A percentile compares a stretch with the other conserved stretches of the same genome.
phyloP scores from a whole-genome alignment of 2,888 invertebrate species.

The Drosophila pegasa region DNA sequence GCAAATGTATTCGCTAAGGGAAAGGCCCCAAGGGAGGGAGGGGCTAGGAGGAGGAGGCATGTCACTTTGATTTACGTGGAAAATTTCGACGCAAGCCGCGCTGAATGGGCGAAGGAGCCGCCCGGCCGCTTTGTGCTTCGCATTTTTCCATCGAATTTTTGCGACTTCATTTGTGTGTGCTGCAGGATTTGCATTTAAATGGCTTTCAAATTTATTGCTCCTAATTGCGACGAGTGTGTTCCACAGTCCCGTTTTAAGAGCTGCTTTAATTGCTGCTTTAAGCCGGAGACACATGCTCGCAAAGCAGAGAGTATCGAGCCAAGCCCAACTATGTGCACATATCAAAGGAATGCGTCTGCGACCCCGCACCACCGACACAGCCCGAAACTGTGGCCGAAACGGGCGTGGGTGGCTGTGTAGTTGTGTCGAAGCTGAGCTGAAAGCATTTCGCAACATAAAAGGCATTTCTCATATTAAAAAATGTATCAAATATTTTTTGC shows the following conservation, averaged over 20 bases:
- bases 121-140: constrained; percentile 25
- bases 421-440: constrained; percentile 24
- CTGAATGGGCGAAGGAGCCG: constrained; percentile 19
- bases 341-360: constrained; percentile 61
- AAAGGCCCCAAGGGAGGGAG: constrained; percentile 14
- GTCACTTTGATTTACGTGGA: constrained; percentile 78
- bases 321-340: constrained; percentile 39
- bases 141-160: constrained; percentile 40
- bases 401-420: background rate
- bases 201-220: constrained; percentile 66
- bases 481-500: constrained; percentile 76
- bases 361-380: constrained; percentile 2
- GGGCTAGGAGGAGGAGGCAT: constrained; percentile 53
- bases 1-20: constrained; percentile 30
- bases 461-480: constrained; percentile 76
- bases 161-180: constrained; percentile 48
- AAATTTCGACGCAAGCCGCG: constrained; percentile 14
- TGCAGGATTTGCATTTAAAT: constrained; percentile 63
- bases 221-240: constrained; percentile 53
- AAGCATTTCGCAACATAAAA: constrained; percentile 58
- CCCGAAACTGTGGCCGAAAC: constrained; percentile 2
- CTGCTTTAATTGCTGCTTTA: constrained; percentile 52
- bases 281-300: constrained; percentile 35
- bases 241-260: background rate
- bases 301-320: constrained; percentile 31